Base-by-base conservation (phyloP, 2,888 invertebrate genomes). In the Zaprionus obscuricornis region DNA sequence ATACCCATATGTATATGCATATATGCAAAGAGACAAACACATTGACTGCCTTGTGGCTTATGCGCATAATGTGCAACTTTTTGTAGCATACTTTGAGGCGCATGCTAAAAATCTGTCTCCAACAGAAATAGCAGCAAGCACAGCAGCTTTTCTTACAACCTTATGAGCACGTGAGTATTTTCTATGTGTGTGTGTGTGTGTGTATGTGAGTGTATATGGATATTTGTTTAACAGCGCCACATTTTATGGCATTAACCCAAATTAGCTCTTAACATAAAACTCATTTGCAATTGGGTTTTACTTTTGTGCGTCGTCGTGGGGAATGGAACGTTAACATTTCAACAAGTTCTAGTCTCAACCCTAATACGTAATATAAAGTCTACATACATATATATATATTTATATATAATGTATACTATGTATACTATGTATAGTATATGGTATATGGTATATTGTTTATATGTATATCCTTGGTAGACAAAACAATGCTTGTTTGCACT, bases 211-310 rank as follows among this genome's bases (percentile, higher is more conserved):
- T 22, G 10, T 39, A 24, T 39, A 3, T 2, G 16, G 36, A 50
- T 66, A 69, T 81, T 76, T 73, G 64, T 66, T 81, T 84, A 76
- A 81, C 70, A 81, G 82, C 74, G 67, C 74, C 77, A 74, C 78
- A 84, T 81, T 81, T 78, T 84, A 64, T 74, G 74, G 74, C 70
- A 84, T 81, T 78, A 78, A 66, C 78, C 78, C 78, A 84, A 78
- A 78, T 78, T 78, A 78, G 85, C 78, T 78, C 85, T 81, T 76
- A 84, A 77, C 78, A 78, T 76, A 78, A 84, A 81, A 67, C 82
- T 63, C 77, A 76, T 81, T 81, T 76, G 62, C 64, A 74, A 73
- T 69, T 62, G 62, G 26, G 49, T 36, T 50, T 40, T 43, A 8
- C 18, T 13, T 36, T 10, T 24, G 10, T 22, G 22, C 13, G 16